Evolutionary conservation across 2,797 vertebrate genomes (phyloP).

Genomic region (Chloroceryle inda): DNA sequence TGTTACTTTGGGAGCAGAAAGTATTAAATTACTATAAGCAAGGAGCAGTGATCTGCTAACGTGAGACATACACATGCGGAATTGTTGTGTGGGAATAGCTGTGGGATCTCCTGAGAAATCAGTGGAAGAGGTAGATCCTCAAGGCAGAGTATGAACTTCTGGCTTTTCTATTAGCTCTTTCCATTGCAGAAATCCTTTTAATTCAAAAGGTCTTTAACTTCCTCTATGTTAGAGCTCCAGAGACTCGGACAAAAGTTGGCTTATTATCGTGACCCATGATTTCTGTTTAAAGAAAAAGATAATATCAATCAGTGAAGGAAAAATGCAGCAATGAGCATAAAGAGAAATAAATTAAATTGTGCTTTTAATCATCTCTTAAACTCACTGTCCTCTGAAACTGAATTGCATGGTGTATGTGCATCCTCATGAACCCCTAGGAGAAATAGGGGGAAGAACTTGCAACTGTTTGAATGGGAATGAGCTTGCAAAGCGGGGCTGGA

Average conservation of each 20-base stretch:
- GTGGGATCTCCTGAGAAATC: not conserved
- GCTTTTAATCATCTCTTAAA: not conserved
- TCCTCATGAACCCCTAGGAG: not conserved
- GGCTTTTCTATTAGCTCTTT: not conserved
- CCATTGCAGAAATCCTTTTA: not conserved
- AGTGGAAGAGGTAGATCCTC: not conserved
- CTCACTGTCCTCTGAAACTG: not conserved
- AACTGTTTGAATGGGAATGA: not conserved
- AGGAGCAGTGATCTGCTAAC: not conserved
- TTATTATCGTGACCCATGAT: not conserved
- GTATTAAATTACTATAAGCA: not conserved
- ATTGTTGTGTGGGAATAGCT: not conserved
- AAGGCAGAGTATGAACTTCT: not conserved
- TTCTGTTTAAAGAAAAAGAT: not conserved
- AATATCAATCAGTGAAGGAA: not conserved
- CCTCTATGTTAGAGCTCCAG: not conserved
- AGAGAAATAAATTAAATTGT: not conserved
- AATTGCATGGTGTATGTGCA: not conserved
- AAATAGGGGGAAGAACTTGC: not conserved
- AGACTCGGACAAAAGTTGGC: not conserved
- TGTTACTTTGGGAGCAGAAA: not conserved
- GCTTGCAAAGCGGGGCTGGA: not conserved
- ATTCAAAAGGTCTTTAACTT: not conserved
- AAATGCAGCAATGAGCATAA: not conserved
- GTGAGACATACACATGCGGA: not conserved